Evolutionary conservation across 2,113 vertebrate genomes (phyloP).

Genomic region (Australoheros scitulus): DNA sequence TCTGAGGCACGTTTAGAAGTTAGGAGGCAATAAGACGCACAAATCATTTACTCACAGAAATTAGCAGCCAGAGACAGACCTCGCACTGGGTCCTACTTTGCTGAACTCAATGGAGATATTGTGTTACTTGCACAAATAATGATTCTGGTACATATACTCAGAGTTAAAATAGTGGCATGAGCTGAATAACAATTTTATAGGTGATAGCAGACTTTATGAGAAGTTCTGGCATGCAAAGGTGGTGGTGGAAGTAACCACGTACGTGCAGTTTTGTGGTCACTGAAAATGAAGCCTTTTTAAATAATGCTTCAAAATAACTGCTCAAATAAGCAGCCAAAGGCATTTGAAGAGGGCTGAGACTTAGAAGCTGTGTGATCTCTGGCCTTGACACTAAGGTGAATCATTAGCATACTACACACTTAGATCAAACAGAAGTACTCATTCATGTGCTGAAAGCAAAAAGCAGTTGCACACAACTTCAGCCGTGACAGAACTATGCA

Average conservation of each 20-base stretch:
- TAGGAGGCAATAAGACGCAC: conserved; percentile 12
- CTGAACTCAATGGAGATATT: background rate
- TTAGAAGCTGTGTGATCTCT: background rate
- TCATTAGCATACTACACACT: background rate
- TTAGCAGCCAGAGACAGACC: background rate
- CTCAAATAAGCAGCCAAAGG: too few species aligned
- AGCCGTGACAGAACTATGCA: background rate
- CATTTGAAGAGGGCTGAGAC: background rate
- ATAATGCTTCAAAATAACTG: background rate
- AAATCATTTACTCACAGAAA: background rate
- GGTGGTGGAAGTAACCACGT: background rate
- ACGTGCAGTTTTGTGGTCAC: too few species aligned
- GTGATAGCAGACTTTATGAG: too few species aligned
- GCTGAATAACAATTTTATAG: background rate
- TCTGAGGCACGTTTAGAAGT: background rate
- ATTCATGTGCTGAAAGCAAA: background rate
- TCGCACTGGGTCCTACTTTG: background rate
- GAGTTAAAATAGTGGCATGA: background rate
- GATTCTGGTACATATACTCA: background rate
- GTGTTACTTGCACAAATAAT: background rate
- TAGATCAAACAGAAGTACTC: background rate
- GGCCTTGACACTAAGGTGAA: background rate
- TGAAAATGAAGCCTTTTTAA: background rate
- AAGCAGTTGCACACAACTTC: background rate
- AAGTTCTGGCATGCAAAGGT: background rate